phyloP scores from a whole-genome alignment of 2,797 vertebrate genomes.

The Aplochiton taeniatus region DNA sequence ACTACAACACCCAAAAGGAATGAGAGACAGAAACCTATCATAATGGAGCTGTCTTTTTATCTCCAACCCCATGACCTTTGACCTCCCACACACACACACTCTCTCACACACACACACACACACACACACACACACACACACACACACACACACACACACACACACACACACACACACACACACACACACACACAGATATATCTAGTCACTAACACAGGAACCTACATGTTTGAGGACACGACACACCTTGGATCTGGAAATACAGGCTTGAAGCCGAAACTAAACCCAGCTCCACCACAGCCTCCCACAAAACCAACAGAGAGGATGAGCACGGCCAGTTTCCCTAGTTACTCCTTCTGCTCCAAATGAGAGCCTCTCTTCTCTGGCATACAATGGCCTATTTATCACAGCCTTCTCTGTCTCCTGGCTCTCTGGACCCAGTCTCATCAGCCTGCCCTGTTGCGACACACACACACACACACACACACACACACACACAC shows the following conservation, averaged over 20 bases:
- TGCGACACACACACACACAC: background rate
- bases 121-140: conserved; percentile 21
- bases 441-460: conserved; percentile 9
- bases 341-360: conserved; percentile 12
- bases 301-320: conserved; percentile 57
- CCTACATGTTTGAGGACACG: conserved; percentile 9
- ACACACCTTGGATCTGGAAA: conserved; percentile 56
- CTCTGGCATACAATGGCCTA: conserved; percentile 38
- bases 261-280: conserved; percentile 47
- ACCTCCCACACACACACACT: conserved; percentile 10
- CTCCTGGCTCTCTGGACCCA: conserved; percentile 39
- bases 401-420: conserved; percentile 37
- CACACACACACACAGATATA: conserved; percentile 7
- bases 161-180: conserved; percentile 15
- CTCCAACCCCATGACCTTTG: too few relatives aligned
- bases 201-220: conserved; percentile 1
- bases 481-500: background rate
- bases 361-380: conserved; percentile 21
- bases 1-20: too few relatives aligned
- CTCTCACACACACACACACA: conserved; percentile 15
- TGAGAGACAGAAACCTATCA: too few relatives aligned
- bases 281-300: conserved; percentile 32
- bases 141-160: conserved; percentile 21
- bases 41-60: too few relatives aligned
- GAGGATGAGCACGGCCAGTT: conserved; percentile 28